Percentiles rank a stretch among this genome's conserved stretches.
Conservation (phyloP, 2,797 vertebrate genomes). For the Micropoecilia bifurca region DNA sequence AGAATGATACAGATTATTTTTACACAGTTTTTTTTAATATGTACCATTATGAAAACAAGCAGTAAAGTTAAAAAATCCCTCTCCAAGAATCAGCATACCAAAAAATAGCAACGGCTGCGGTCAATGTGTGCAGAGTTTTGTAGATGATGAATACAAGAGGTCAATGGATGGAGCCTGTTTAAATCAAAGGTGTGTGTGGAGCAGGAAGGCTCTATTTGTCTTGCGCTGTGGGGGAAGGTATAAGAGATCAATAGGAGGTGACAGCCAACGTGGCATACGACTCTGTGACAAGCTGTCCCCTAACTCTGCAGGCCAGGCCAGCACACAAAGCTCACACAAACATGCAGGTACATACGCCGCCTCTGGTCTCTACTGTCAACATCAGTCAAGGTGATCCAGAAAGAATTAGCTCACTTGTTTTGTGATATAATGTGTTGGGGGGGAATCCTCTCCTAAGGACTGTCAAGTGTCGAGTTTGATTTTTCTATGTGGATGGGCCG, state of each 20-base stretch:
- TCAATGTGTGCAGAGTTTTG: conserved; percentile 18
- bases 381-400: conserved; percentile 35
- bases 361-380: conserved; percentile 35
- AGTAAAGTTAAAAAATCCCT: neutral
- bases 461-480: conserved; percentile 39
- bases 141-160: conserved; percentile 27
- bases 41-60: neutral
- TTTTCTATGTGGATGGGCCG: conserved; percentile 17
- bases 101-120: neutral
- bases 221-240: conserved; percentile 59
- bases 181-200: conserved; percentile 53
- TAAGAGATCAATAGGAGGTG: conserved; percentile 72
- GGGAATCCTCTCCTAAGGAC: conserved; percentile 31
- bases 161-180: conserved; percentile 24
- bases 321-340: conserved; percentile 8
- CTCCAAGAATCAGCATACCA: neutral
- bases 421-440: conserved; percentile 53
- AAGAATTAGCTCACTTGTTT: conserved; percentile 47
- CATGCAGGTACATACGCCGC: conserved; percentile 14
- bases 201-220: conserved; percentile 59
- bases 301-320: conserved; percentile 29
- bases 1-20: neutral
- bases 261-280: conserved; percentile 71
- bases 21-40: neutral
- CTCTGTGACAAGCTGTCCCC: conserved; percentile 59